phyloP scores from a whole-genome alignment of 2,113 vertebrate genomes.

The Pantherophis guttatus region DNA sequence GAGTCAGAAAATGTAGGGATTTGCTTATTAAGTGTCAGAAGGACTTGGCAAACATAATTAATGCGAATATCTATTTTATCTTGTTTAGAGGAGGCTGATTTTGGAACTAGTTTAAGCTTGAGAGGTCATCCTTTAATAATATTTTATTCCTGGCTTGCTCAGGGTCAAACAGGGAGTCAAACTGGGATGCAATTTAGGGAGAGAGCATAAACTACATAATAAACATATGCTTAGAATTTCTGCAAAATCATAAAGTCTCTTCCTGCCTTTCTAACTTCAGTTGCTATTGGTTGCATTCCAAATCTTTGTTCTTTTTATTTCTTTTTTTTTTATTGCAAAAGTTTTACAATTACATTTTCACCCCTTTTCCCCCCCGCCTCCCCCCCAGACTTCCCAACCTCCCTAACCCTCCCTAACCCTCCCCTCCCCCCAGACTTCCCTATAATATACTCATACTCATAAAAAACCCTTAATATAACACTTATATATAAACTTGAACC shows the following conservation, averaged over 20 bases:
- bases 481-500: too few relatives aligned
- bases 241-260: background rate
- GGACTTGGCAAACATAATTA: background rate
- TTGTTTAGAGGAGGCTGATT: background rate
- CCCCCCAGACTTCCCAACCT: too few relatives aligned
- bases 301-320: background rate
- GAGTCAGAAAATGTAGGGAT: background rate
- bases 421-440: too few relatives aligned
- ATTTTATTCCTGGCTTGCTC: background rate
- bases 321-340: too few relatives aligned
- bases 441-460: too few relatives aligned
- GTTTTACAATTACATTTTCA: too few relatives aligned
- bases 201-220: background rate
- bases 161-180: background rate
- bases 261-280: background rate
- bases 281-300: background rate
- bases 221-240: background rate
- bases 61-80: background rate
- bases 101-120: background rate
- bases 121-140: background rate
- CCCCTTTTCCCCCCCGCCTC: too few relatives aligned
- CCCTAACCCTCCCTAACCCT: too few relatives aligned
- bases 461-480: too few relatives aligned
- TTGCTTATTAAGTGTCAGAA: background rate
- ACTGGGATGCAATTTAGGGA: background rate